Base-by-base conservation (phyloP, 2,888 invertebrate species). In the Clunio marinus region DNA sequence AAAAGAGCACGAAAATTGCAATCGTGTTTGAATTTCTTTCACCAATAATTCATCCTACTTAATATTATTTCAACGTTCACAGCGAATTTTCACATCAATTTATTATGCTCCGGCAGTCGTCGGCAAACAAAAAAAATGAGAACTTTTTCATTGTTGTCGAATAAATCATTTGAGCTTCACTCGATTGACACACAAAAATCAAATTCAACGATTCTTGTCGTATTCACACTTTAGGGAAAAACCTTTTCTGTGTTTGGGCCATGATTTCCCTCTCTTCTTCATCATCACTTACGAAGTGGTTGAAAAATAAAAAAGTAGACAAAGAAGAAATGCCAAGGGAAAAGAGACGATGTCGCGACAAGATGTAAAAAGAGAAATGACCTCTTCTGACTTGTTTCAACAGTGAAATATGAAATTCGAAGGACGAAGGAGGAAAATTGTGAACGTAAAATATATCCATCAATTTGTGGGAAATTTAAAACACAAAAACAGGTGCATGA, bases 321-420 rank as follows among this genome's bases (percentile, higher is more conserved):
- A n/a, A n/a, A n/a, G 32, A 32, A 32, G 32, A 7, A 32, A 32
- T 7, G 32, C 32, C 10, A 7, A 32, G 32, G n/a, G n/a, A n/a
- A n/a, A n/a, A 32, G 41, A 41, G 41, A 41, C 41, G 41, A 41
- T 41, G 41, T 41, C 41, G 41, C 41, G 41, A 41, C 41, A n/a
- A 41, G 10, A 41, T 7, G 7, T n/a, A 41, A 41, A 8, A n/a
- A 15, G 41, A 41, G 41, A 41, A 41, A n/a, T 41, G 41, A 41
- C 41, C 41, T 41, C 3, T 41, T 3, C 2, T 8, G 32, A 32
- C 32, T 32, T 32, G 8, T 32, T 32, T 32, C n/a, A n/a, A n/a
- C n/a, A n/a, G n/a, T n/a, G n/a, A n/a, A n/a, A n/a, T n/a, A n/a
- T n/a, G n/a, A n/a, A n/a, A n/a, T n/a, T n/a, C n/a, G n/a, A n/a